These are phyloP conservation scores for Ganaspis brasiliensis DNA, from an alignment of 2,888 invertebrate genomes.

Conservation along the genomic window DNA sequence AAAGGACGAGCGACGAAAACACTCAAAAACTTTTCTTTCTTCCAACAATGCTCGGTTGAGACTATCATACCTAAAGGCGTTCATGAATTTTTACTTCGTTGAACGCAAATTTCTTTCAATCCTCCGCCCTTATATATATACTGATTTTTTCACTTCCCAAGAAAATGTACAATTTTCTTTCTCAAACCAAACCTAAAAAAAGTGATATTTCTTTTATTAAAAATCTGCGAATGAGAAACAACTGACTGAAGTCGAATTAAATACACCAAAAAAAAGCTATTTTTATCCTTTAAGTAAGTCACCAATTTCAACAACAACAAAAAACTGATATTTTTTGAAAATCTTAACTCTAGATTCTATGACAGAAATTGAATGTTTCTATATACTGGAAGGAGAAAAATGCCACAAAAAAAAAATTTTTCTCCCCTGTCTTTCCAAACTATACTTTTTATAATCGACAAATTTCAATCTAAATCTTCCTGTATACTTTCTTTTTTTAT, in stretches of 20 bases:
- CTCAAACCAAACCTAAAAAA: too few species aligned
- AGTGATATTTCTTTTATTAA: too few species aligned
- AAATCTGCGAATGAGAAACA: not conserved
- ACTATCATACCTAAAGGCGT: constrained; percentile 40
- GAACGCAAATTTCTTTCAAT: not conserved
- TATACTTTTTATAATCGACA: too few species aligned
- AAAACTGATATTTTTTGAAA: not conserved
- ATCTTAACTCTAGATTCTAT: not conserved
- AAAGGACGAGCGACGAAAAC: constrained; percentile 22
- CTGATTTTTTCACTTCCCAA: not conserved
- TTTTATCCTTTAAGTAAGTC: not conserved
- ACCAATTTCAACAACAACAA: not conserved
- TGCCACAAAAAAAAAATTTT: too few species aligned
- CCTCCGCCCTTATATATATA: too few species aligned
- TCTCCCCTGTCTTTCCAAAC: too few species aligned
- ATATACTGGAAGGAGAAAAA: too few species aligned
- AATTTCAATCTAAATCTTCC: not conserved
- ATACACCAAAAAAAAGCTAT: not conserved
- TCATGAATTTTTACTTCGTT: constrained; percentile 9
- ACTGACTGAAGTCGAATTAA: not conserved
- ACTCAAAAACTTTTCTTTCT: constrained; percentile 24
- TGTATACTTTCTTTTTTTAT: constrained; percentile 2
- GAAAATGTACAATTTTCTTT: not conserved
- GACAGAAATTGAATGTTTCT: not conserved
- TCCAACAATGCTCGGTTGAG: constrained; percentile 40